A percentile compares a stretch with the other conserved stretches of the same genome.
phyloP scores from a whole-genome alignment of 2,113 vertebrate genomes.

The Mionectes macconnelli region DNA sequence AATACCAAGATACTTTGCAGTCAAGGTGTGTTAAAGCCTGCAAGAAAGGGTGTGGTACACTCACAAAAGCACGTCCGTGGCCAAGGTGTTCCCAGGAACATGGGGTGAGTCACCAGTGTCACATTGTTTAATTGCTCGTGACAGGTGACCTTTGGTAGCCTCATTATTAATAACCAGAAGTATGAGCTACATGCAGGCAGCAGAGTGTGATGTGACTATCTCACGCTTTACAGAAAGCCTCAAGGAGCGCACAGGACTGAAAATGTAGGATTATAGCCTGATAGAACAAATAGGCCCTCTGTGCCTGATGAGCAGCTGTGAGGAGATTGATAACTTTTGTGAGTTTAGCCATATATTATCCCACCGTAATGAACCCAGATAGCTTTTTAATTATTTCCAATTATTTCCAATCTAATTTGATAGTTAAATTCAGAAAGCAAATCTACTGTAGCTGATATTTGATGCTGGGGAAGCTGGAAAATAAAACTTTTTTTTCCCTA shows the following conservation, averaged over 20 bases:
- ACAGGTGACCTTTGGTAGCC: conserved; percentile 5
- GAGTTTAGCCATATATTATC: background rate
- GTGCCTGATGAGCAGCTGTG: background rate
- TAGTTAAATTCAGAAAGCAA: background rate
- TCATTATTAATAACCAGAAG: background rate
- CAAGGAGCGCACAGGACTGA: background rate
- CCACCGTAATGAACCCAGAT: background rate
- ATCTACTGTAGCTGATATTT: background rate
- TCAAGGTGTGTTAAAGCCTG: background rate
- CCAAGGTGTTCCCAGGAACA: conserved; percentile 5
- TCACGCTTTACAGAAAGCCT: background rate
- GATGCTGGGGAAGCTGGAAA: background rate
- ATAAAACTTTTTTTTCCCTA: background rate
- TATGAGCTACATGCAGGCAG: background rate
- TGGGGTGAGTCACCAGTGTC: conserved; percentile 2
- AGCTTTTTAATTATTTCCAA: background rate
- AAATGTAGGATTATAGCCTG: background rate
- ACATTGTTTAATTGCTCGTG: background rate
- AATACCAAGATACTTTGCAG: background rate
- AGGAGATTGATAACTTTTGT: background rate
- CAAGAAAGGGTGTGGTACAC: background rate
- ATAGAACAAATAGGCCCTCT: background rate
- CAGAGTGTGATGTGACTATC: background rate
- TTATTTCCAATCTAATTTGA: background rate
- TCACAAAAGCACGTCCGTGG: background rate